phyloP scores from a whole-genome alignment of 2,888 invertebrate genomes.

The Melinopterus prodromus region DNA sequence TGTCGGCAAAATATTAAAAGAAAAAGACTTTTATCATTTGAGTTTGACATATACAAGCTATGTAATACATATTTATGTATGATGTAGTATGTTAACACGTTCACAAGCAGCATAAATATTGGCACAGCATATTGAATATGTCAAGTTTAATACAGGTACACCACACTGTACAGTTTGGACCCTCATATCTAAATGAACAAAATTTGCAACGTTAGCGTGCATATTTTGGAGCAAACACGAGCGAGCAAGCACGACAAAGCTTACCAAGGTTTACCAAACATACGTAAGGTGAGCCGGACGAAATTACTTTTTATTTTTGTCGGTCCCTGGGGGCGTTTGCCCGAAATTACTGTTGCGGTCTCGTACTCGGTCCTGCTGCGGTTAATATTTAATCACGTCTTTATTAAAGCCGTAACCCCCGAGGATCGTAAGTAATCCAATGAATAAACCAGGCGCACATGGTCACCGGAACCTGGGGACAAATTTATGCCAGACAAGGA shows the following conservation, averaged over 20 bases:
- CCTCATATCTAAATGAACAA: not conserved
- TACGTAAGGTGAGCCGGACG: not conserved
- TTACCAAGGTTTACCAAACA: not conserved
- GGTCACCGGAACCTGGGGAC: not conserved
- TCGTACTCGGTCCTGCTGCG: not conserved
- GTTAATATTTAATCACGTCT: constrained; percentile 4
- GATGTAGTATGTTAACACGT: too few relatives aligned
- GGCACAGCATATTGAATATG: not conserved
- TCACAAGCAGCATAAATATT: not conserved
- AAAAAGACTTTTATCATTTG: too few relatives aligned
- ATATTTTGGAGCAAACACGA: not conserved
- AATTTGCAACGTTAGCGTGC: not conserved
- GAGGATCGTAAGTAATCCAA: constrained; percentile 4
- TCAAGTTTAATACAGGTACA: not conserved
- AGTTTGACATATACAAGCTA: too few relatives aligned
- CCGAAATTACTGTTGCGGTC: not conserved
- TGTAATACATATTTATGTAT: too few relatives aligned
- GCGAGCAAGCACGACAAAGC: too few relatives aligned
- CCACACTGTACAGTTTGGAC: not conserved
- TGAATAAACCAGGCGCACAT: constrained; percentile 4
- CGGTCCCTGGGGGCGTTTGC: not conserved
- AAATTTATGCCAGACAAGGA: not conserved
- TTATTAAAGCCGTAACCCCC: not conserved
- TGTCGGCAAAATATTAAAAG: too few relatives aligned
- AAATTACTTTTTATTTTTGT: not conserved